These are phyloP conservation scores for Elaeidobius kamerunicus DNA, from an alignment of 2,888 invertebrate species.

Conservation along the genomic window DNA sequence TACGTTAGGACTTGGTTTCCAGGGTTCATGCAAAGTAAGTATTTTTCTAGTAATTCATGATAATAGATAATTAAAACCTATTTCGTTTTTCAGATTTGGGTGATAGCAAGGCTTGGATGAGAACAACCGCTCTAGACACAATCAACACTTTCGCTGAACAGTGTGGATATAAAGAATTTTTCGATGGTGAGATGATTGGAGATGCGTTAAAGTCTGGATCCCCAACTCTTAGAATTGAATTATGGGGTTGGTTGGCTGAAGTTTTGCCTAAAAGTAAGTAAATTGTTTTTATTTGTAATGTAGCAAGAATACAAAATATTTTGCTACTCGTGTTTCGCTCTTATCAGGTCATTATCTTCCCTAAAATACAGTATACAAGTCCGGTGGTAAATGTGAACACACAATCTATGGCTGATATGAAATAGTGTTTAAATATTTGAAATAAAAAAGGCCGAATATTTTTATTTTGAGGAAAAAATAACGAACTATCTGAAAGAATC, in stretches of 20 bases:
- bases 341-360: too few relatives aligned
- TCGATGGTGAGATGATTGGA: slow-evolving; percentile 85
- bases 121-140: slow-evolving; percentile 76
- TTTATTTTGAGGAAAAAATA: too few relatives aligned
- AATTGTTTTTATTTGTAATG: too few relatives aligned
- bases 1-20: slow-evolving; percentile 82
- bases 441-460: too few relatives aligned
- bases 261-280: slow-evolving; percentile 67
- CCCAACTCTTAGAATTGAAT: slow-evolving; percentile 74
- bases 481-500: too few relatives aligned
- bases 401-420: too few relatives aligned
- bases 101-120: slow-evolving; percentile 74
- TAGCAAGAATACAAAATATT: too few relatives aligned
- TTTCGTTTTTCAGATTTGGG: slow-evolving; percentile 54
- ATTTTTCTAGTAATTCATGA: not conserved
- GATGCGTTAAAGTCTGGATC: slow-evolving; percentile 85
- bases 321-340: too few relatives aligned
- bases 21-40: slow-evolving; percentile 76
- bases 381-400: too few relatives aligned
- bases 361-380: too few relatives aligned
- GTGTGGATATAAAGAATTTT: slow-evolving; percentile 75
- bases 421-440: too few relatives aligned
- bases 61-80: not conserved
- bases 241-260: slow-evolving; percentile 83
- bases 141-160: slow-evolving; percentile 83